phyloP scores from a whole-genome alignment of 1,140 invertebrate species.

The Hormaphis cornu region DNA sequence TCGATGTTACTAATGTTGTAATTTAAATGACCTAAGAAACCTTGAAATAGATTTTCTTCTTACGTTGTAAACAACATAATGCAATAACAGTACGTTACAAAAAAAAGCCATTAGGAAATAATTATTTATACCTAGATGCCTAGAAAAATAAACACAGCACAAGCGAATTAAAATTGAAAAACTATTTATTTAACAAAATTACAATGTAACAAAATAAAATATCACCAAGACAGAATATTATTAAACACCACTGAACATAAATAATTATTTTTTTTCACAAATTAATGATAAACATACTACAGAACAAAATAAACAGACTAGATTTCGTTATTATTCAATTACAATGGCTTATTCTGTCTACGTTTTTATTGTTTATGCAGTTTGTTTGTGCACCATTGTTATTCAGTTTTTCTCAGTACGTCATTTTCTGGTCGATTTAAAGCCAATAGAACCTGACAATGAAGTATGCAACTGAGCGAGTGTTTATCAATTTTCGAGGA shows the following conservation, averaged over 20 bases:
- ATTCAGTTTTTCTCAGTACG: neutral
- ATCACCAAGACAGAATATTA: conserved; percentile 22
- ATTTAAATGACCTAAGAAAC: no score
- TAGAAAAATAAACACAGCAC: neutral
- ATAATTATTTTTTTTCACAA: neutral
- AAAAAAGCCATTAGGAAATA: no score
- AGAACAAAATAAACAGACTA: conserved; percentile 24
- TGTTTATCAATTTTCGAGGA: conserved; percentile 14
- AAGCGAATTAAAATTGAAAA: neutral
- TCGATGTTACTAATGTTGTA: no score
- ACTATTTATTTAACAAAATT: conserved; percentile 21
- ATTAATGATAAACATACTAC: conserved; percentile 10
- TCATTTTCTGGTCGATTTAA: conserved; percentile 30
- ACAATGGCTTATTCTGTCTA: conserved; percentile 13
- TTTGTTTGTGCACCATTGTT: neutral
- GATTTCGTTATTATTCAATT: conserved; percentile 14
- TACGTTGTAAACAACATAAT: no score
- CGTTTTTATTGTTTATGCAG: neutral
- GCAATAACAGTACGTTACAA: no score
- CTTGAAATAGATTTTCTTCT: no score
- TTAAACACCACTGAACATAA: neutral
- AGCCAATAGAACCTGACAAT: conserved; percentile 13
- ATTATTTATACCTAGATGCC: no score
- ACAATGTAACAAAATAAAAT: conserved; percentile 26
- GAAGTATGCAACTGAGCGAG: conserved; percentile 17